Percentiles rank a stretch among this genome's conserved stretches.
phyloP scores from a whole-genome alignment of 1,140 invertebrate genomes.

The Paraescarpia echinospica region DNA sequence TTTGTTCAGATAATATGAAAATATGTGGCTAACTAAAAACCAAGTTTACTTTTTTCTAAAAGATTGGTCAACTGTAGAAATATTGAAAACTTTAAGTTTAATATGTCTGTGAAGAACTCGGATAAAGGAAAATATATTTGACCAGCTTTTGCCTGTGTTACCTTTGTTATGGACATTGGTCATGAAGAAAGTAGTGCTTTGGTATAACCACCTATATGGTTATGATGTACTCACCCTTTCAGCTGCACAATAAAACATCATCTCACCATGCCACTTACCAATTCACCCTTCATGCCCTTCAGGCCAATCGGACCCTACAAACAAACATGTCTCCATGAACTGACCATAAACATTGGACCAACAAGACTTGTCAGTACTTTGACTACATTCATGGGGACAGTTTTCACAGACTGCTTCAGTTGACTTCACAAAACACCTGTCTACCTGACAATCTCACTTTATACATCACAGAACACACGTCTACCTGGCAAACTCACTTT shows the following conservation, averaged over 20 bases:
- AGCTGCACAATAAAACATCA: background rate
- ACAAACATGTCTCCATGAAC: background rate
- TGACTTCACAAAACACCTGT: background rate
- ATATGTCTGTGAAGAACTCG: background rate
- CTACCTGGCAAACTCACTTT: too few species aligned
- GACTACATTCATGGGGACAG: background rate
- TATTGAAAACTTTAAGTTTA: background rate
- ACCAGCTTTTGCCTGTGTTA: background rate
- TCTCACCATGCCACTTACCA: background rate
- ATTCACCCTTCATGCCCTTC: constrained; percentile 5
- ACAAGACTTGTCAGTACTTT: background rate
- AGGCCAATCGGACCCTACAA: constrained; percentile 4
- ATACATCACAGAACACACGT: background rate
- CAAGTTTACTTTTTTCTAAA: background rate
- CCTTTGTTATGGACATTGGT: background rate
- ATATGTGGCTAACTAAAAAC: background rate
- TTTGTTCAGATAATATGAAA: background rate
- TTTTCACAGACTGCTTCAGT: background rate
- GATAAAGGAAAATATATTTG: background rate
- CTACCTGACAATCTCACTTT: background rate
- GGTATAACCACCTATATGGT: background rate
- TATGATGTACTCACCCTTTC: background rate
- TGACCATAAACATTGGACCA: too few species aligned
- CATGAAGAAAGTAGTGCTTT: background rate
- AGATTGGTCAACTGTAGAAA: background rate